Percentiles rank a stretch among this genome's conserved stretches.
Conservation (phyloP, 2,797 vertebrate genomes). For the Dromococcyx pavoninus region DNA sequence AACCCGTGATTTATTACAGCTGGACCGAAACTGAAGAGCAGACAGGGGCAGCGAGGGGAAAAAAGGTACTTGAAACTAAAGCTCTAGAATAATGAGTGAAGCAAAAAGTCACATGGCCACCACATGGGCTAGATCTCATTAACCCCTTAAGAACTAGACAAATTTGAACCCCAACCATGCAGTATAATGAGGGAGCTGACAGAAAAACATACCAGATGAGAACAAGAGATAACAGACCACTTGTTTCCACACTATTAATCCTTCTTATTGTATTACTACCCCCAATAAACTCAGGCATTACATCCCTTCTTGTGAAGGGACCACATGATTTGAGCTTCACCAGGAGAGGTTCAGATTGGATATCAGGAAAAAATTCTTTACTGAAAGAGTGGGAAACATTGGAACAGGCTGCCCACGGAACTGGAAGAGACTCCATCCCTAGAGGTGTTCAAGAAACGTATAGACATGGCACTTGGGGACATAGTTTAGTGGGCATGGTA, state of each 20-base stretch:
- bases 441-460: no score
- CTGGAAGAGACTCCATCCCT: no score
- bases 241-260: not conserved
- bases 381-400: no score
- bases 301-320: not conserved
- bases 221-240: not conserved
- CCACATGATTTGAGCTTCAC: fast-evolving
- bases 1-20: not conserved
- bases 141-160: not conserved
- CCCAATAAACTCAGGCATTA: not conserved
- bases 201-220: not conserved
- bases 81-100: not conserved
- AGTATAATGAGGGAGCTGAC: not conserved
- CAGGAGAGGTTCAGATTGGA: no score
- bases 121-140: not conserved
- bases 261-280: not conserved
- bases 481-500: no score
- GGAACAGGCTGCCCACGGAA: no score
- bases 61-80: not conserved
- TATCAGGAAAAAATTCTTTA: no score
- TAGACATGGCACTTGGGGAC: no score
- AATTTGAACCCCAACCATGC: not conserved
- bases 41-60: not conserved
- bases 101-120: not conserved
- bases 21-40: fast-evolving